These are phyloP conservation scores for Rhincodon typus DNA, from an alignment of 2,797 vertebrate species.

Conservation along the genomic window DNA sequence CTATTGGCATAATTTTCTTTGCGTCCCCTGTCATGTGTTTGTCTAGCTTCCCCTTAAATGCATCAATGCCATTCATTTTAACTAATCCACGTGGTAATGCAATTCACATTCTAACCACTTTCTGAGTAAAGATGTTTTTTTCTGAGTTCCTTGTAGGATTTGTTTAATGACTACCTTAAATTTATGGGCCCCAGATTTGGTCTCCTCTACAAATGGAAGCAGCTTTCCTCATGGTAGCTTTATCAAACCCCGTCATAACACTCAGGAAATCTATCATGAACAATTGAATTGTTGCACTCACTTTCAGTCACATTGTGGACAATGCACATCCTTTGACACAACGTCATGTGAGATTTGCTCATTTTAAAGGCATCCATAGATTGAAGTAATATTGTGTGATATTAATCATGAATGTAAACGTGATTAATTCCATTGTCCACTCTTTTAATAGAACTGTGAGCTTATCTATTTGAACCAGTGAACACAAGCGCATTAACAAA, in stretches of 20 bases:
- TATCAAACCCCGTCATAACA: neutral
- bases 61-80: neutral
- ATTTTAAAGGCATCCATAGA: neutral
- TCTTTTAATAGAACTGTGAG: neutral
- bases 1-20: neutral
- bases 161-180: neutral
- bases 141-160: neutral
- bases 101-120: neutral
- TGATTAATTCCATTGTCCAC: neutral
- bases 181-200: neutral
- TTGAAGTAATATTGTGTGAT: neutral
- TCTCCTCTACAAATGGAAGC: neutral
- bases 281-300: neutral
- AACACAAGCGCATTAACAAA: neutral
- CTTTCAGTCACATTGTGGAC: neutral
- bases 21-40: neutral
- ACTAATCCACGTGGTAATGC: neutral
- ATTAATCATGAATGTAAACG: neutral
- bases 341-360: neutral
- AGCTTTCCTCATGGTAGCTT: neutral
- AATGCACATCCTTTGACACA: neutral
- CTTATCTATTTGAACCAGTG: neutral
- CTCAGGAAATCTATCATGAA: neutral
- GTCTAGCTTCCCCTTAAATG: neutral
- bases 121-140: neutral